phyloP scores from a whole-genome alignment of 2,888 invertebrate species.

The Myopa testacea region DNA sequence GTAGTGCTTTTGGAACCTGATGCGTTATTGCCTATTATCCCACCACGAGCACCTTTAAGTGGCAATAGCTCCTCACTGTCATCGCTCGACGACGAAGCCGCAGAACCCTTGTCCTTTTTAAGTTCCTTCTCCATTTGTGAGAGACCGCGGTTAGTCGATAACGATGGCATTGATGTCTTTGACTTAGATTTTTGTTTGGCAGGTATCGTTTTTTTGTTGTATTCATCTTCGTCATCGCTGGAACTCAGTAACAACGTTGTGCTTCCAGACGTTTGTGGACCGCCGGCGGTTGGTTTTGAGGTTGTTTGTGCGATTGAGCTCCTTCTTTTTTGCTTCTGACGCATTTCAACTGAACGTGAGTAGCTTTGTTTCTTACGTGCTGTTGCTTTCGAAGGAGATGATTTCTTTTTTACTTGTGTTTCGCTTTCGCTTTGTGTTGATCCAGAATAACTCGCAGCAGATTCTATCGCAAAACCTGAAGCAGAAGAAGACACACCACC shows the following conservation, averaged over 20 bases:
- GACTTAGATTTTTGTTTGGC: conserved; percentile 57
- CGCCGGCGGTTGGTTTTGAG: conserved; percentile 50
- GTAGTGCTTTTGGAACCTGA: conserved; percentile 28
- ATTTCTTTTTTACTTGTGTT: conserved; percentile 50
- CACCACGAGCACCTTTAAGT: conserved; percentile 62
- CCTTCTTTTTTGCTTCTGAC: conserved; percentile 59
- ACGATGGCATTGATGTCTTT: conserved; percentile 47
- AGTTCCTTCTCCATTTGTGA: conserved; percentile 79
- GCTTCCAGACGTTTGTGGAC: conserved; percentile 48
- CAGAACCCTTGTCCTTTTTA: conserved; percentile 70
- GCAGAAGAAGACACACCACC: conserved; percentile 50
- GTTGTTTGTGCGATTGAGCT: conserved; percentile 44
- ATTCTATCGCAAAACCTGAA: conserved; percentile 51
- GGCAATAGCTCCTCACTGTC: conserved; percentile 85
- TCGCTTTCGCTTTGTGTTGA: conserved; percentile 51
- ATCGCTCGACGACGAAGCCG: conserved; percentile 81
- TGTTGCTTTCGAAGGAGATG: conserved; percentile 48
- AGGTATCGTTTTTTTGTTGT: conserved; percentile 55
- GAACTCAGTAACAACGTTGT: conserved; percentile 52
- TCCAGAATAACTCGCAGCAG: conserved; percentile 52
- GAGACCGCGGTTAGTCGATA: conserved; percentile 57
- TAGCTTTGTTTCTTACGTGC: conserved; percentile 60
- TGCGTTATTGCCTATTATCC: conserved; percentile 27
- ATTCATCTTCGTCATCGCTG: conserved; percentile 51
- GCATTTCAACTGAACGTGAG: conserved; percentile 59